phyloP scores from a whole-genome alignment of 1,140 invertebrate genomes.

The Diabrotica virgifera region DNA sequence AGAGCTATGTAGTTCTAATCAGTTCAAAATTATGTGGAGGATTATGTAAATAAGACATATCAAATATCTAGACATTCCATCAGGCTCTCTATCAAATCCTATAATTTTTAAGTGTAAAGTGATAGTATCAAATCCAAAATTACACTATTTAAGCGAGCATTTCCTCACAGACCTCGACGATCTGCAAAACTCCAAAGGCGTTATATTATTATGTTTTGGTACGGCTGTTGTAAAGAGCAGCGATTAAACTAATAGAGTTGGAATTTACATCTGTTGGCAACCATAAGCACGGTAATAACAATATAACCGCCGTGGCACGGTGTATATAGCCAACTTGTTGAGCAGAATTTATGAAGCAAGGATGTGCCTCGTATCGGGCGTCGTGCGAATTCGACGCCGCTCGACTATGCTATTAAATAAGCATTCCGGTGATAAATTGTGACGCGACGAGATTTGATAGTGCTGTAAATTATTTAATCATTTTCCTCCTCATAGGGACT shows the following conservation, averaged over 20 bases:
- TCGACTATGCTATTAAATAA: slow-evolving; percentile 48
- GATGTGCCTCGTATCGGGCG: slow-evolving; percentile 29
- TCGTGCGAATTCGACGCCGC: slow-evolving; percentile 40
- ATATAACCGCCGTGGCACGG: slow-evolving; percentile 45
- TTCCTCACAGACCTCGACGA: not conserved
- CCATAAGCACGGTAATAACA: slow-evolving; percentile 50
- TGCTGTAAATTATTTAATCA: slow-evolving; percentile 51
- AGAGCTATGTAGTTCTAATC: too few species aligned
- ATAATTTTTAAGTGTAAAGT: not conserved
- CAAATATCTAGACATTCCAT: slow-evolving; percentile 3
- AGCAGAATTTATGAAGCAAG: slow-evolving; percentile 49
- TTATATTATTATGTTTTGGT: slow-evolving; percentile 32
- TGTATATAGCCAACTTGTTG: slow-evolving; percentile 50
- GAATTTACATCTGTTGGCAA: slow-evolving; percentile 49
- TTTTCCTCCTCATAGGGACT: slow-evolving; percentile 43
- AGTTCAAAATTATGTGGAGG: too few species aligned
- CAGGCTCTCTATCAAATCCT: too few species aligned
- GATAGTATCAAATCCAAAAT: too few species aligned
- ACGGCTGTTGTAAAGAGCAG: slow-evolving; percentile 47
- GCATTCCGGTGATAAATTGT: slow-evolving; percentile 51
- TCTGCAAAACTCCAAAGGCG: slow-evolving; percentile 8
- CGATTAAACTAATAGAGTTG: slow-evolving; percentile 49
- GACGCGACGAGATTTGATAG: slow-evolving; percentile 50
- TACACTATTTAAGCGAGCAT: too few species aligned
- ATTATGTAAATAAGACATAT: not conserved